Conservation (phyloP, 2,888 invertebrate species). For the Ephialtes manifestator region DNA sequence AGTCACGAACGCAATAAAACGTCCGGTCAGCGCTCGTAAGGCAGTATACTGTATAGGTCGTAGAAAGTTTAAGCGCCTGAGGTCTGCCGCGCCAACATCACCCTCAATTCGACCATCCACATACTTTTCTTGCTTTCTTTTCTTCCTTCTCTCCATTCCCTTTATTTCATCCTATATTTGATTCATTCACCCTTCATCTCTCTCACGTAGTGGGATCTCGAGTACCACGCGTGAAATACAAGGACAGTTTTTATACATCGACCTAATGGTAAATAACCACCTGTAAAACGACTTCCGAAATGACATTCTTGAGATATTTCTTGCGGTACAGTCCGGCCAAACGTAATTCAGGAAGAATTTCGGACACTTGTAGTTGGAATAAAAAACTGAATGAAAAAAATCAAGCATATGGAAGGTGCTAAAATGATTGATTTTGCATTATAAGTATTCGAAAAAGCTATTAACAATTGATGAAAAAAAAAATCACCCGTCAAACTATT, state of each 20-base stretch:
- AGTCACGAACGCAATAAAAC: conserved; percentile 32
- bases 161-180: neutral
- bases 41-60: conserved; percentile 18
- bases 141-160: neutral
- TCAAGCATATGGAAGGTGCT: too few species aligned
- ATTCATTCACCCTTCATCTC: neutral
- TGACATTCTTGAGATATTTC: neutral
- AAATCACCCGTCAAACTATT: too few species aligned
- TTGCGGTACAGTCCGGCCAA: too few species aligned
- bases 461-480: too few species aligned
- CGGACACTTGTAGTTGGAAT: too few species aligned
- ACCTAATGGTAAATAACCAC: conserved; percentile 15
- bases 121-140: neutral
- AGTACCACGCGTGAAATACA: neutral
- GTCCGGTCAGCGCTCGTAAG: conserved; percentile 41
- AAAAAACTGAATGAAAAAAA: too few species aligned
- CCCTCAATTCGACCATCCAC: neutral
- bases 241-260: neutral
- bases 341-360: too few species aligned
- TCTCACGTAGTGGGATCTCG: neutral
- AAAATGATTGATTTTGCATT: too few species aligned
- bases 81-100: neutral
- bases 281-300: conserved; percentile 19
- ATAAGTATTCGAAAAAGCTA: too few species aligned
- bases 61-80: conserved; percentile 26